phyloP scores from a whole-genome alignment of 2,113 vertebrate species.

The Donacobius atricapilla region DNA sequence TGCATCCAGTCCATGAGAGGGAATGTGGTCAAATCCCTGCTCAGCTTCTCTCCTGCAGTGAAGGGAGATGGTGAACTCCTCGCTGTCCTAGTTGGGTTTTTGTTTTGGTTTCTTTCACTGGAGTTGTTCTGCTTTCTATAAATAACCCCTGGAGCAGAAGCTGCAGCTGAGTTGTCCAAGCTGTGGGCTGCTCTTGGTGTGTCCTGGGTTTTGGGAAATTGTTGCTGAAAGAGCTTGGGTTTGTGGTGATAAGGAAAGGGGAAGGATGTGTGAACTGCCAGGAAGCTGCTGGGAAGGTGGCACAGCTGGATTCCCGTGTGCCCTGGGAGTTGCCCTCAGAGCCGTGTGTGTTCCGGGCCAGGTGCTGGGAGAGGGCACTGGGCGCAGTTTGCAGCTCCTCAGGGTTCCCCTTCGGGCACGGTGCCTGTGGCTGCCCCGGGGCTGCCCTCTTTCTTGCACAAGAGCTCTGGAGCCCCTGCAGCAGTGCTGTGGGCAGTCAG shows the following conservation, averaged over 20 bases:
- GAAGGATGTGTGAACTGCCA: not conserved
- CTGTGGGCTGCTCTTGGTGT: not conserved
- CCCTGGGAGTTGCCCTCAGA: fast-evolving
- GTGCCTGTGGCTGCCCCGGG: not conserved
- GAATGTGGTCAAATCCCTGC: not conserved
- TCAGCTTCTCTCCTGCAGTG: not conserved
- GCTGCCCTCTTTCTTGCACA: not conserved
- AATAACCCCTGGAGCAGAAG: not conserved
- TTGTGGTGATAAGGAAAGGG: not conserved
- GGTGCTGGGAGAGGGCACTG: not conserved
- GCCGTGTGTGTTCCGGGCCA: not conserved
- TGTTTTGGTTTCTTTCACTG: constrained; percentile 2
- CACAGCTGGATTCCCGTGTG: not conserved
- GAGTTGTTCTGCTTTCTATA: constrained; percentile 35
- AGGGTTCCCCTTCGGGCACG: fast-evolving
- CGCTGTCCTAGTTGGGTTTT: fast-evolving
- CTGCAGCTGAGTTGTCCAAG: not conserved
- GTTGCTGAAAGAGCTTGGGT: not conserved
- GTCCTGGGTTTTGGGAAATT: not conserved
- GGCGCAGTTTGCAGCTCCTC: not conserved
- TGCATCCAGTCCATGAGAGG: not conserved
- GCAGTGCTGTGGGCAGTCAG: not conserved
- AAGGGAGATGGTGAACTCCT: not conserved
- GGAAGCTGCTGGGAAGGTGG: not conserved
- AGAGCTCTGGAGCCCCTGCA: not conserved